Conservation (phyloP, 1,140 invertebrate genomes). For the Drosophila kepulauana region DNA sequence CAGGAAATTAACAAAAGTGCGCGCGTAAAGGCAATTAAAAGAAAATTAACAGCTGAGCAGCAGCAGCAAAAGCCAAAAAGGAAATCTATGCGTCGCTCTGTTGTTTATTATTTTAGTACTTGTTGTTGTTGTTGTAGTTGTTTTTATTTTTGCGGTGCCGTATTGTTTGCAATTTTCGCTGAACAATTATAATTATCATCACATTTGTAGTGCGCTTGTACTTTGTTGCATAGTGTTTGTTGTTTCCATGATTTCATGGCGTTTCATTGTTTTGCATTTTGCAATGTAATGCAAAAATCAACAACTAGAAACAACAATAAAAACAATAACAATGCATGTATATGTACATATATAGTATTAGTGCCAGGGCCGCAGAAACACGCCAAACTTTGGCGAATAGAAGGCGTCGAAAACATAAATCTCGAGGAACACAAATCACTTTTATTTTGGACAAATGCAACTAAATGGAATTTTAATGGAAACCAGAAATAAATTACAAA, state of each 20-base stretch:
- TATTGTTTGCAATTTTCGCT: conserved; percentile 46
- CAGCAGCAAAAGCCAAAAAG: conserved; percentile 41
- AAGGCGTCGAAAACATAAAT: conserved; percentile 9
- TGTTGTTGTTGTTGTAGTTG: neutral
- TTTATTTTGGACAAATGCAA: neutral
- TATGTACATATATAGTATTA: conserved; percentile 8
- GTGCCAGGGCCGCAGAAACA: conserved; percentile 21
- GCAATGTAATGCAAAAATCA: conserved; percentile 49
- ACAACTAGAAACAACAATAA: conserved; percentile 28
- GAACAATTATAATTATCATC: conserved; percentile 47
- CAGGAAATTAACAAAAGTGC: conserved; percentile 49
- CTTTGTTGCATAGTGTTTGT: conserved; percentile 25
- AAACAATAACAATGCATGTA: conserved; percentile 26
- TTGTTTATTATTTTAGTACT: neutral
- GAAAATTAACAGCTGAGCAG: conserved; percentile 45
- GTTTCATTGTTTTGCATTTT: conserved; percentile 52
- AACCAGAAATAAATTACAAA: neutral
- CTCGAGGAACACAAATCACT: neutral
- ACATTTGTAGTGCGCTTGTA: conserved; percentile 17
- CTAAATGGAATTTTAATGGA: neutral
- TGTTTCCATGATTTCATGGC: conserved; percentile 31
- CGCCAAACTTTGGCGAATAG: conserved; percentile 2
- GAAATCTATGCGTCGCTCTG: conserved; percentile 20
- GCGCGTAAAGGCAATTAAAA: conserved; percentile 43
- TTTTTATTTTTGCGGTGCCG: conserved; percentile 5